Percentiles rank a stretch among this genome's conserved stretches.
Evolutionary conservation across 2,113 vertebrate species (phyloP).

Genomic region (Saimiri boliviensis): DNA sequence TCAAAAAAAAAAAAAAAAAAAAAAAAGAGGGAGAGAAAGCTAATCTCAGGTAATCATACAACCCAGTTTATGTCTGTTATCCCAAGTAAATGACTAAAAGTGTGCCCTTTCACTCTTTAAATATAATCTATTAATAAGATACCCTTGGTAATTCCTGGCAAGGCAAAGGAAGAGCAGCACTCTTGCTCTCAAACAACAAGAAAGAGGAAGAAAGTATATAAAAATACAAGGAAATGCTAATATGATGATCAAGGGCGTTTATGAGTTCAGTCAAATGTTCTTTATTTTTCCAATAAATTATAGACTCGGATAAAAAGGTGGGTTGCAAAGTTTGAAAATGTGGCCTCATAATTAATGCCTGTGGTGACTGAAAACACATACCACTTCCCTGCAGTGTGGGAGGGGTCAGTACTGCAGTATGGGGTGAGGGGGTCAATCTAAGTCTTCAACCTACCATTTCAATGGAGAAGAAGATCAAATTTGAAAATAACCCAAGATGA

Average conservation of each 20-base stretch:
- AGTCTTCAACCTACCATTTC: neutral
- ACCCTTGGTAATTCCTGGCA: neutral
- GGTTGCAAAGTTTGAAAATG: neutral
- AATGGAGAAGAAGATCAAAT: neutral
- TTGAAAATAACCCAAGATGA: neutral
- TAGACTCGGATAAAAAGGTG: neutral
- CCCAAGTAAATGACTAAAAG: neutral
- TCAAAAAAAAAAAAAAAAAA: too few relatives aligned
- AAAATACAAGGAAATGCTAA: neutral
- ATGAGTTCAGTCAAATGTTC: neutral
- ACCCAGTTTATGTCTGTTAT: neutral
- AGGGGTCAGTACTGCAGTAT: neutral
- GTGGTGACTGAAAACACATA: neutral
- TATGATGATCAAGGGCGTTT: neutral
- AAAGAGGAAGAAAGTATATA: neutral
- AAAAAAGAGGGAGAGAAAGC: neutral
- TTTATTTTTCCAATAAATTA: neutral
- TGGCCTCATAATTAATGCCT: neutral
- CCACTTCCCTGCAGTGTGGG: neutral
- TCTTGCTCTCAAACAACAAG: neutral
- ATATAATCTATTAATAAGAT: neutral
- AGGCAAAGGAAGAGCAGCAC: neutral
- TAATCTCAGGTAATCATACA: neutral
- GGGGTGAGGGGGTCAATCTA: neutral
- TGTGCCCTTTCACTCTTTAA: neutral